A percentile compares a stretch with the other conserved stretches of the same genome.
phyloP scores from a whole-genome alignment of 1,140 invertebrate species.

The Leptinotarsa undecemlineata region DNA sequence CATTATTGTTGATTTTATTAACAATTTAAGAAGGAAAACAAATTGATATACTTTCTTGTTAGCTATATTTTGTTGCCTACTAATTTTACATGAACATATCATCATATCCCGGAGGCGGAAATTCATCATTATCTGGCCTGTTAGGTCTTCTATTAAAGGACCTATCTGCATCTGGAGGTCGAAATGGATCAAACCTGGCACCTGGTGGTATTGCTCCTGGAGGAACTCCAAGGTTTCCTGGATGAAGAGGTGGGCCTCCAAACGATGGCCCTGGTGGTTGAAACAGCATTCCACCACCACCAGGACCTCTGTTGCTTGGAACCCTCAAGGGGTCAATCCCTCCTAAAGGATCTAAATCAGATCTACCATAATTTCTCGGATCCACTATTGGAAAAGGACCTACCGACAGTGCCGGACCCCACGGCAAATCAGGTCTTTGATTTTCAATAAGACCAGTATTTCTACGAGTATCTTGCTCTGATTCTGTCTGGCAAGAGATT shows the following conservation, averaged over 20 bases:
- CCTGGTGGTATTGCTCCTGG: conserved; percentile 71
- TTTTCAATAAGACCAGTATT: background rate
- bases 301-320: conserved; percentile 18
- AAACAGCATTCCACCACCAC: conserved; percentile 71
- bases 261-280: conserved; percentile 60
- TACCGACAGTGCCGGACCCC: background rate
- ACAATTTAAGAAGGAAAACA: no score
- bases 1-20: no score
- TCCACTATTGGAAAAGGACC: background rate
- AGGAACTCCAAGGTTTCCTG: conserved; percentile 43
- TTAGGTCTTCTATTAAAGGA: conserved; percentile 46
- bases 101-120: conserved; percentile 73
- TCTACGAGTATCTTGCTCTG: conserved; percentile 4
- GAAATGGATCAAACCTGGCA: conserved; percentile 82
- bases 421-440: conserved; percentile 11
- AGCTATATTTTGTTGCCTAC: no score
- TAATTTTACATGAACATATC: conserved; percentile 74
- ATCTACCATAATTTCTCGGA: conserved; percentile 57
- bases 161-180: conserved; percentile 62
- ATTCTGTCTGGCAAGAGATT: conserved; percentile 43
- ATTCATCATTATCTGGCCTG: conserved; percentile 72
- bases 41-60: no score
- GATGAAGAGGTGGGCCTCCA: conserved; percentile 18
- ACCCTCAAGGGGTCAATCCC: conserved; percentile 50
- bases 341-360: conserved; percentile 76